Percentiles rank a stretch among this genome's conserved stretches.
phyloP scores from a whole-genome alignment of 2,113 vertebrate genomes.

The Megaceryle torquata region DNA sequence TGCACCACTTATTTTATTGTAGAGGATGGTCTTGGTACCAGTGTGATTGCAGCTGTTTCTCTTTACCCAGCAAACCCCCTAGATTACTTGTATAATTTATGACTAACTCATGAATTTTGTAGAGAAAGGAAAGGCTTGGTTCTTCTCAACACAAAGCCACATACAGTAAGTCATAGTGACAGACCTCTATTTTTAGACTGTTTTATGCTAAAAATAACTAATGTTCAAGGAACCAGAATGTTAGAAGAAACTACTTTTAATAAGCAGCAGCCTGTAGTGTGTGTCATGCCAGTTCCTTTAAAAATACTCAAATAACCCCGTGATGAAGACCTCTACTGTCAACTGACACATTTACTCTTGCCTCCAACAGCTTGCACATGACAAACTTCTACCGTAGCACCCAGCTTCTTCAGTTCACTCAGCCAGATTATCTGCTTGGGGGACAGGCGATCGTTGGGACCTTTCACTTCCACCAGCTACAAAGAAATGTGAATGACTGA shows the following conservation, averaged over 20 bases:
- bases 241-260: neutral
- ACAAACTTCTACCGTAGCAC: slow-evolving; percentile 91
- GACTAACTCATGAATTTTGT: fast-evolving
- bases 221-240: neutral
- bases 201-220: neutral
- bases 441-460: slow-evolving; percentile 90
- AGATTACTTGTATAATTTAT: neutral
- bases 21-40: neutral
- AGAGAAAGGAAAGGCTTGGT: neutral
- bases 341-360: slow-evolving; percentile 74
- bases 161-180: neutral
- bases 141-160: neutral
- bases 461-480: slow-evolving; percentile 96
- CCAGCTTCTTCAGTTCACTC: slow-evolving; percentile 85
- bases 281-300: neutral
- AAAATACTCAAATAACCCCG: fast-evolving
- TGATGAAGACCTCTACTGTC: neutral
- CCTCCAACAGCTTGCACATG: slow-evolving; percentile 85
- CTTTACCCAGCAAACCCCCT: neutral
- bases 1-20: neutral
- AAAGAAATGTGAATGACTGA: neutral
- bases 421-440: slow-evolving; percentile 94
- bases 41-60: neutral
- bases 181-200: neutral
- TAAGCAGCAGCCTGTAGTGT: neutral